Conservation (phyloP, 2,113 vertebrate species). For the Steatornis caripensis region DNA sequence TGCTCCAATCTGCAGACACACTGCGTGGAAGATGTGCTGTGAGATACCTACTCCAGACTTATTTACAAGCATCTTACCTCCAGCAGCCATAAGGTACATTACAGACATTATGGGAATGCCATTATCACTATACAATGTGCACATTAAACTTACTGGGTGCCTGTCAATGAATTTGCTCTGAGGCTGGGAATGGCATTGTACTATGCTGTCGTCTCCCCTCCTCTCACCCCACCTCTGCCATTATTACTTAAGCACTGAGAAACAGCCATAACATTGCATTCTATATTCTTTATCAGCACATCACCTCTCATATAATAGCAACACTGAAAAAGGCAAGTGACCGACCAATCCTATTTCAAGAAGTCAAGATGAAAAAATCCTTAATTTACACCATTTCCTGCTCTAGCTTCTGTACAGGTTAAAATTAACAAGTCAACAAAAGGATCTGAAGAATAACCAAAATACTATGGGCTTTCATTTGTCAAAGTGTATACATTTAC, state of each 20-base stretch:
- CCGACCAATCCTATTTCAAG: neutral
- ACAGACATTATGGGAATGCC: neutral
- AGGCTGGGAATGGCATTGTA: neutral
- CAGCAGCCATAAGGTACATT: neutral
- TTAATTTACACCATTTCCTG: neutral
- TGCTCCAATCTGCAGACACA: neutral
- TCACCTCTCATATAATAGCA: neutral
- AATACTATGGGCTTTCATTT: neutral
- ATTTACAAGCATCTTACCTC: neutral
- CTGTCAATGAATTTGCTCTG: neutral
- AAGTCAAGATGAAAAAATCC: neutral
- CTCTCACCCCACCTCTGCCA: neutral
- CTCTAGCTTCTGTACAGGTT: neutral
- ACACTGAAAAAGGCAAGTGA: neutral
- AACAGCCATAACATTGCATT: neutral
- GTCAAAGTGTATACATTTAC: neutral
- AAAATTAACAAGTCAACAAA: neutral
- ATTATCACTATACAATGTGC: neutral
- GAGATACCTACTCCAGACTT: neutral
- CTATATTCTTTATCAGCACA: neutral
- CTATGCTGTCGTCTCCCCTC: neutral
- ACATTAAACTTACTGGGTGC: neutral
- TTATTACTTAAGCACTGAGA: neutral
- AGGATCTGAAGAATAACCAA: neutral
- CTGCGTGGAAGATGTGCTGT: neutral